A percentile compares a stretch with the other conserved stretches of the same genome.
These are phyloP conservation scores for Melinaea menophilus DNA, from an alignment of 2,888 invertebrate species.

Conservation along the genomic window DNA sequence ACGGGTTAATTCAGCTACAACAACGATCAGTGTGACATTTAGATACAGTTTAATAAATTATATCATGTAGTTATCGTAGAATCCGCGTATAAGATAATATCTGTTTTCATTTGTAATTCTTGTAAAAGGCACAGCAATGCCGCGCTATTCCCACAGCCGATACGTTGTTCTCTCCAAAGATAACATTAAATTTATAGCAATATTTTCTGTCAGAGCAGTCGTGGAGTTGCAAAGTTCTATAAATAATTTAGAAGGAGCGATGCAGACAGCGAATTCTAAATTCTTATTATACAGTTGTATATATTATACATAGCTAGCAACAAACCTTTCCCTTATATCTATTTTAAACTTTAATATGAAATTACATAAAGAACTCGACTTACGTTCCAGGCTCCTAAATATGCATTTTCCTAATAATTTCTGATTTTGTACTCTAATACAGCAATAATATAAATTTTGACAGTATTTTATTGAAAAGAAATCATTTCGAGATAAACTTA, in stretches of 20 bases:
- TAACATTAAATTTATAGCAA: constrained; percentile 26
- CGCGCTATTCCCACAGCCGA: constrained; percentile 20
- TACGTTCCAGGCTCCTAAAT: not conserved
- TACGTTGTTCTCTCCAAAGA: constrained; percentile 21
- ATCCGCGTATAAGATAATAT: constrained; percentile 3
- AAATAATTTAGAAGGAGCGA: constrained; percentile 10
- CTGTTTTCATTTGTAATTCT: constrained; percentile 9
- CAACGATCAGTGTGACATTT: too few relatives aligned
- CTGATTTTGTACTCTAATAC: constrained; percentile 29
- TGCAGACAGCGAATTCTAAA: constrained; percentile 10
- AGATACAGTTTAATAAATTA: too few relatives aligned
- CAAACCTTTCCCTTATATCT: not conserved
- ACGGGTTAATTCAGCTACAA: not conserved
- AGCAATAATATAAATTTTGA: constrained; percentile 43
- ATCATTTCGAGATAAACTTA: too few relatives aligned
- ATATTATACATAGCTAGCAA: not conserved
- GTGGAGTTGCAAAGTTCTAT: constrained; percentile 22
- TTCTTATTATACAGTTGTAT: constrained; percentile 7
- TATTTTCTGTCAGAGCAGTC: constrained; percentile 17
- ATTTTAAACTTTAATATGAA: not conserved
- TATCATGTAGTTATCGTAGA: too few relatives aligned
- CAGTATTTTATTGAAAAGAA: too few relatives aligned
- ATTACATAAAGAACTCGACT: constrained; percentile 3
- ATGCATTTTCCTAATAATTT: constrained; percentile 5
- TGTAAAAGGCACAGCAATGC: constrained; percentile 14